Conservation (phyloP, 2,797 vertebrate genomes). For the Crypturellus tataupa region DNA sequence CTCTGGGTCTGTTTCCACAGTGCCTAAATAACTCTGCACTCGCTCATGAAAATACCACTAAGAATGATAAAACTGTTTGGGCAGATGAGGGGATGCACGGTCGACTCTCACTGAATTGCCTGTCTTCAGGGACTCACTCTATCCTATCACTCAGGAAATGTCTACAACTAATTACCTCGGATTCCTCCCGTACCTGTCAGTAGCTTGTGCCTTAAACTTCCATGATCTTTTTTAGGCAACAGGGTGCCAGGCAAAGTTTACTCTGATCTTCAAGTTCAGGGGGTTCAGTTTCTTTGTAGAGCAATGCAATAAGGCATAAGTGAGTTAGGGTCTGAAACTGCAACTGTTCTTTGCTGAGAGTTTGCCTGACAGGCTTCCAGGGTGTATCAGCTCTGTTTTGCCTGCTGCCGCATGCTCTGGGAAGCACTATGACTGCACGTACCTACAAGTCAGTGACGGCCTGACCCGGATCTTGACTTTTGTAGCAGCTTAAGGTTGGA, state of each 20-base stretch:
- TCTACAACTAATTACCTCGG: background rate
- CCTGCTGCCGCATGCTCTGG: background rate
- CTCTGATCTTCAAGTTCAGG: background rate
- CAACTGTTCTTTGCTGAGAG: background rate
- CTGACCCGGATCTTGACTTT: background rate
- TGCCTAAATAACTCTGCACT: background rate
- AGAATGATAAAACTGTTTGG: background rate
- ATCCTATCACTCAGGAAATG: background rate
- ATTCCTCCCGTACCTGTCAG: background rate
- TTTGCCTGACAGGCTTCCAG: background rate
- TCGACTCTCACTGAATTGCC: background rate
- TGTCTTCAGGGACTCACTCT: background rate
- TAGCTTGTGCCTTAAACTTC: background rate
- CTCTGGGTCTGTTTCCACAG: background rate
- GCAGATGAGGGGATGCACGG: background rate
- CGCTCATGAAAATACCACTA: background rate
- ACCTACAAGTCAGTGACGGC: background rate
- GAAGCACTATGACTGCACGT: background rate
- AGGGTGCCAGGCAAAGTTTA: background rate
- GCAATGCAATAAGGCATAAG: background rate
- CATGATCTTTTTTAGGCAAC: background rate
- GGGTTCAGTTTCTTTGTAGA: background rate
- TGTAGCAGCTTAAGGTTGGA: background rate
- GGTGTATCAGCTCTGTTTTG: background rate
- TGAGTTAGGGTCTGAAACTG: background rate